Conservation (phyloP, 2,113 vertebrate genomes). For the Vireo altiloquus region DNA sequence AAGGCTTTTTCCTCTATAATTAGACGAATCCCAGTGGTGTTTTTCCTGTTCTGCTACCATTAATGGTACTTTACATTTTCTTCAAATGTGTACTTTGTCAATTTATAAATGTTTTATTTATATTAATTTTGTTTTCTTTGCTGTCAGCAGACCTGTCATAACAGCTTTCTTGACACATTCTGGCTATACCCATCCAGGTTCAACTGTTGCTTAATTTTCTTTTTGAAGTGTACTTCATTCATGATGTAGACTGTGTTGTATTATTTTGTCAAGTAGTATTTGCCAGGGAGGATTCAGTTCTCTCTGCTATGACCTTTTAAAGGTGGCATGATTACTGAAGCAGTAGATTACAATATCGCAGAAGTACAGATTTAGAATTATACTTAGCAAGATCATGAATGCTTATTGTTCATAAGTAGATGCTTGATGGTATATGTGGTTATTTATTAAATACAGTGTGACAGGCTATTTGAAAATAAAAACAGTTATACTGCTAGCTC, state of each 20-base stretch:
- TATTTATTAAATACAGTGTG: background rate
- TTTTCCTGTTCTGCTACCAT: background rate
- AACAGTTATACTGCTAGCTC: background rate
- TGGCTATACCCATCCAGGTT: background rate
- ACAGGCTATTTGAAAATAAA: slow-evolving; percentile 55
- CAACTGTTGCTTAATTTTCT: background rate
- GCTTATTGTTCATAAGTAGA: background rate
- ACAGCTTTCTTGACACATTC: background rate
- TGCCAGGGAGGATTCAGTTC: background rate
- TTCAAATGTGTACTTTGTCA: background rate
- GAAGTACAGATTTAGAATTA: background rate
- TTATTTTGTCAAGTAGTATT: background rate
- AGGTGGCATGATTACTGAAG: background rate
- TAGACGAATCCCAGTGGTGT: background rate
- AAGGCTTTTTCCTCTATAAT: background rate
- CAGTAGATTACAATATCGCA: background rate
- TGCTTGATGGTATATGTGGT: background rate
- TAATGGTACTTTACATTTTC: background rate
- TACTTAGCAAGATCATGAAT: background rate
- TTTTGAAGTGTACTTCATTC: background rate
- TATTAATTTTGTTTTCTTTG: background rate
- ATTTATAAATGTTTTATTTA: background rate
- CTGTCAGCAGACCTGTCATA: background rate
- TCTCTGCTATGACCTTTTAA: background rate
- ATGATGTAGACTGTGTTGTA: background rate